phyloP scores from a whole-genome alignment of 2,888 invertebrate species.

The Dynastes hyllus region DNA sequence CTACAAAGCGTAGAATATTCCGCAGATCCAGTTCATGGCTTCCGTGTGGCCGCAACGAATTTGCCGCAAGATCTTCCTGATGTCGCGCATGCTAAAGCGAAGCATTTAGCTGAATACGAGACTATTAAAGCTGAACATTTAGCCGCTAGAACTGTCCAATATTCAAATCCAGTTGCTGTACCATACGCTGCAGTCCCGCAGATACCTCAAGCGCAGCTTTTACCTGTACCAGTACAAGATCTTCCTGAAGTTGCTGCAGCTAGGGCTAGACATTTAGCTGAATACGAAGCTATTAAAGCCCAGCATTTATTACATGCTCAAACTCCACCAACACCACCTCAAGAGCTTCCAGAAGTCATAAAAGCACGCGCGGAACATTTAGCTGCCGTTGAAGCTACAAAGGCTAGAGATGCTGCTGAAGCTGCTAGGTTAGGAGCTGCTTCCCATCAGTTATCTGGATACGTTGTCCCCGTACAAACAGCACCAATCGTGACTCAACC shows the following conservation, averaged over 20 bases:
- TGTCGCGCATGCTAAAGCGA: slow-evolving; percentile 67
- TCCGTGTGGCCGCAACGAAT: slow-evolving; percentile 80
- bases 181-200: slow-evolving; percentile 59
- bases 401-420: slow-evolving; percentile 62
- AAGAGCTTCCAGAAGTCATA: slow-evolving; percentile 67
- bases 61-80: slow-evolving; percentile 73
- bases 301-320: slow-evolving; percentile 51
- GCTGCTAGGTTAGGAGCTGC: slow-evolving; percentile 59
- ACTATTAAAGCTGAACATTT: slow-evolving; percentile 65
- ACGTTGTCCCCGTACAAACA: slow-evolving; percentile 61
- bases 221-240: slow-evolving; percentile 59
- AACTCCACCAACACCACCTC: slow-evolving; percentile 67
- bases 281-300: slow-evolving; percentile 56
- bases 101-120: slow-evolving; percentile 65
- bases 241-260: slow-evolving; percentile 65
- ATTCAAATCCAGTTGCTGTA: slow-evolving; percentile 63
- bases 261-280: slow-evolving; percentile 63
- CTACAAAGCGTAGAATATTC: slow-evolving; percentile 79
- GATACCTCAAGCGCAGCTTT: slow-evolving; percentile 49
- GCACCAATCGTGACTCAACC: slow-evolving; percentile 51
- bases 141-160: slow-evolving; percentile 59
- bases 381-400: slow-evolving; percentile 64
- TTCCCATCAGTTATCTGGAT: slow-evolving; percentile 60
- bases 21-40: slow-evolving; percentile 78
- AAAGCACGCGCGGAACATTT: slow-evolving; percentile 66